phyloP scores from a whole-genome alignment of 2,888 invertebrate species.

The Esperia sulphurella region DNA sequence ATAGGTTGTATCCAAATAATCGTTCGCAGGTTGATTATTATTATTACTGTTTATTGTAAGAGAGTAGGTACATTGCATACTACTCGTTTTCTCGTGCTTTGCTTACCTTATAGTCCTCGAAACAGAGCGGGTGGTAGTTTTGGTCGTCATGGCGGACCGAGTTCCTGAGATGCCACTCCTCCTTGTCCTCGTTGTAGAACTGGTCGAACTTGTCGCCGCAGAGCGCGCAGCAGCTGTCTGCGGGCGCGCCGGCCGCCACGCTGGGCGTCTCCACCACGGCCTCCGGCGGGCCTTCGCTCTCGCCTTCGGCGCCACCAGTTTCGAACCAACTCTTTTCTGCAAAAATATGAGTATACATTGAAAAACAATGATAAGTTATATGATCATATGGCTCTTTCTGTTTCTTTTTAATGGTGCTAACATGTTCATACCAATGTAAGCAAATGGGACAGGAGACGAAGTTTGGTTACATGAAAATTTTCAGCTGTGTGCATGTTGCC shows the following conservation, averaged over 20 bases:
- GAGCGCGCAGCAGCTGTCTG: conserved; percentile 87
- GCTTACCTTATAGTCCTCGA: conserved; percentile 89
- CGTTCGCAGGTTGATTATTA: too few relatives aligned
- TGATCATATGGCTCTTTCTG: too few relatives aligned
- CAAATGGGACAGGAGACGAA: too few relatives aligned
- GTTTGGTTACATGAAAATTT: too few relatives aligned
- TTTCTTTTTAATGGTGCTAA: too few relatives aligned
- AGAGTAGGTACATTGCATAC: too few relatives aligned
- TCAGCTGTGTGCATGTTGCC: too few relatives aligned
- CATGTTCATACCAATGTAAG: too few relatives aligned
- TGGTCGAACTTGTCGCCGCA: conserved; percentile 96
- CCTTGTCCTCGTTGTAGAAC: conserved; percentile 97
- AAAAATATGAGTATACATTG: neutral
- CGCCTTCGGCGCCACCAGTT: conserved; percentile 77
- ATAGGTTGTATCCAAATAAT: too few relatives aligned
- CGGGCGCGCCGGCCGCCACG: conserved; percentile 86
- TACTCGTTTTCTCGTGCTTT: too few relatives aligned
- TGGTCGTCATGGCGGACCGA: conserved; percentile 87
- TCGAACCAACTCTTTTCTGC: conserved; percentile 94
- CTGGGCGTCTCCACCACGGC: conserved; percentile 78
- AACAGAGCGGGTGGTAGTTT: conserved; percentile 94
- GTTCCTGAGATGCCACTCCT: conserved; percentile 97
- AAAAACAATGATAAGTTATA: too few relatives aligned
- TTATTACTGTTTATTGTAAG: too few relatives aligned
- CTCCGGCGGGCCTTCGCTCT: conserved; percentile 35